Base-by-base conservation (phyloP, 2,113 vertebrate species). In the Chiloscyllium plagiosum region DNA sequence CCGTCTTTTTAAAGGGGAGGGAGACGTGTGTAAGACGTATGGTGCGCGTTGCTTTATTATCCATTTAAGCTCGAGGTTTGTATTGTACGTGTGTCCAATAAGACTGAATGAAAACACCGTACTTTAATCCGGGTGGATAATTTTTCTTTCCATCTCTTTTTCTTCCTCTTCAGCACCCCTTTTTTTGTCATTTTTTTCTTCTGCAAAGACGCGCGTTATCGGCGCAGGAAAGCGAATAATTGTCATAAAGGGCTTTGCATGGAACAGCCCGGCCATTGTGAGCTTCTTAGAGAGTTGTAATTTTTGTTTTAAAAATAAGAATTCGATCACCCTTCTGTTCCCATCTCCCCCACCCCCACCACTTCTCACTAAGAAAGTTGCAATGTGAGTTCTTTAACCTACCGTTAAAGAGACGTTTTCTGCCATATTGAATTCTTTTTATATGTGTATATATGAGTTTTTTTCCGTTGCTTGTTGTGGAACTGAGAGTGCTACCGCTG, bases 341-440 rank as follows among this genome's bases (percentile, higher is more conserved):
- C 93, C 93, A 47, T 47, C 56, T 5, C 52, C 56, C 10, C 56
- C 56, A 61, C 8, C 56, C 56, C 42, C 42, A 1, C 42, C 7
- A 61, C 56, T 61, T 61, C 56, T 61, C 56, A 22, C 42, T 72
- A 42, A 20, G 42, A 95, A 95, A 95, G 93, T 69, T 70, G 52
- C 66, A 95, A 29, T 37, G n/a, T 95, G 68, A 95, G 93, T 95
- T 95, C 68, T 95, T 70, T 95, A 95, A 95, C 42, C 94, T 47
- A 68, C 20, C 22, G 68, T 50, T 95, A 50, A 95, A 72, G 93
- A 69, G 68, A 70, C 42, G 47, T 68, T n/a, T 72, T 95, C 93
- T 95, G 93, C 93, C 93, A 95, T 95, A 95, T 95, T 95, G 93
- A 95, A 95, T 95, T 94, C 66, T n/a, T n/a, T 65, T 93, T 94